Evolutionary conservation across 2,888 invertebrate species (phyloP), one percentile per base, ranked within the genome.

Genomic region (Conus canariensis): DNA sequence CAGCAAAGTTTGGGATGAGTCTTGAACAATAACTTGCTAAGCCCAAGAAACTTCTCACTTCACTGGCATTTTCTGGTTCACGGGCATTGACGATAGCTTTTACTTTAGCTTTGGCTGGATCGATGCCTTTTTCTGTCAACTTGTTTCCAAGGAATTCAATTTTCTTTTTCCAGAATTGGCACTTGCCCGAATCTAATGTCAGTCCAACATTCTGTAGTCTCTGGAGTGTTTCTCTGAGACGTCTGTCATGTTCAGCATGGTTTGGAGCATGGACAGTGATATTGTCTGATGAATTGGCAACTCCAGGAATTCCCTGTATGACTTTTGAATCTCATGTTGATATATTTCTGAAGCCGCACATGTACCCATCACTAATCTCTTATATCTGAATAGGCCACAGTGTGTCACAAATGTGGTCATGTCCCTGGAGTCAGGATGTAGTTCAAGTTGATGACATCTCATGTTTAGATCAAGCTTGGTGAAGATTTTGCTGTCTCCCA

Each of bases 11-110:
- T 30, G 30, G 30, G 30, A 30, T 30, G 30, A 30, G 2, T 30
- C 30, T 30, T 30, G 30, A 30, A 30, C 30, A 30, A 30, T 30
- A 19, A 56, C 19, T 77, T 19, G 60, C 88, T 10, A 80, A 22
- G 22, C 88, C 77, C 58, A 88, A 30, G 80, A 80, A 88, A 12
- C n/a, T 80, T n/a, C 22, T 70, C 77, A 88, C 80, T 60, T 88
- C 80, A 80, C 59, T 70, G 56, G 74, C 91, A 89, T 16, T 88
- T 14, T 25, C 12, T 77, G 30, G 25, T 58, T 60, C 25, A 56
- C 91, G 64, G 14, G 89, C 88, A 19, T 92, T 64, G 19, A 60
- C 45, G 12, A 64, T 16, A 64, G 25, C 25, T 30, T 30, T 16
- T 16, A 74, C 74, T n/a, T 74, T 74, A 14, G 19, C 16, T 8